Percentiles rank a stretch among this genome's conserved stretches.
Evolutionary conservation across 1,140 invertebrate genomes (phyloP).

Genomic region (Euschistus heros): DNA sequence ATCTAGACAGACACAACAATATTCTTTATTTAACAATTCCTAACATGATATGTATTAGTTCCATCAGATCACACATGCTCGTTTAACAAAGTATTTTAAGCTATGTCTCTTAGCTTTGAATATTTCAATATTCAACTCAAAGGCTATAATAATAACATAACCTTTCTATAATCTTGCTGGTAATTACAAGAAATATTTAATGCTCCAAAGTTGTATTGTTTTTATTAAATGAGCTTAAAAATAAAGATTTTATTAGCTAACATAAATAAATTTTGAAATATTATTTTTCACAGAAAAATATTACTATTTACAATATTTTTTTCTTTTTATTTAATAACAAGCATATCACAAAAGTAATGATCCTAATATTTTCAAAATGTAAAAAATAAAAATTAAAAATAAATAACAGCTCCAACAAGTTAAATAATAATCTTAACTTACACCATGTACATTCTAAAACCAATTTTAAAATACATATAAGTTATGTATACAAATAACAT

Average conservation of each 20-base stretch:
- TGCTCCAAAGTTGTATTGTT: background rate
- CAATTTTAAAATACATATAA: too few relatives aligned
- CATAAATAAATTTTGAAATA: slow-evolving; percentile 13
- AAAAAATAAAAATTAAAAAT: too few relatives aligned
- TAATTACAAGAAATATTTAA: slow-evolving; percentile 13
- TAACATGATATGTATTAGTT: slow-evolving; percentile 23
- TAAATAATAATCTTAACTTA: too few relatives aligned
- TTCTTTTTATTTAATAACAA: slow-evolving; percentile 4
- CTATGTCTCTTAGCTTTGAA: too few relatives aligned
- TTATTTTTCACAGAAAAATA: slow-evolving; percentile 10
- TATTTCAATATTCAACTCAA: too few relatives aligned
- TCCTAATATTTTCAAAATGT: too few relatives aligned
- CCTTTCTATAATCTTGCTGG: slow-evolving; percentile 7
- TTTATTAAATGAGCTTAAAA: slow-evolving; percentile 4
- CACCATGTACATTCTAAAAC: too few relatives aligned
- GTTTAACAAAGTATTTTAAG: background rate
- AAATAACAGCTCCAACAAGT: too few relatives aligned
- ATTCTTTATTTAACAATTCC: slow-evolving; percentile 9
- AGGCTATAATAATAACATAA: background rate
- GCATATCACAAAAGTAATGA: slow-evolving; percentile 7
- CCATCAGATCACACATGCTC: slow-evolving; percentile 19
- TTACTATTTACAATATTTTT: background rate
- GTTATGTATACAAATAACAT: too few relatives aligned
- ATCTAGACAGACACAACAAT: background rate
- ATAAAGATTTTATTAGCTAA: background rate